Evolutionary conservation across 2,113 vertebrate species (phyloP), one percentile per base, ranked within the genome.

Genomic region (Tachysurus vachellii): DNA sequence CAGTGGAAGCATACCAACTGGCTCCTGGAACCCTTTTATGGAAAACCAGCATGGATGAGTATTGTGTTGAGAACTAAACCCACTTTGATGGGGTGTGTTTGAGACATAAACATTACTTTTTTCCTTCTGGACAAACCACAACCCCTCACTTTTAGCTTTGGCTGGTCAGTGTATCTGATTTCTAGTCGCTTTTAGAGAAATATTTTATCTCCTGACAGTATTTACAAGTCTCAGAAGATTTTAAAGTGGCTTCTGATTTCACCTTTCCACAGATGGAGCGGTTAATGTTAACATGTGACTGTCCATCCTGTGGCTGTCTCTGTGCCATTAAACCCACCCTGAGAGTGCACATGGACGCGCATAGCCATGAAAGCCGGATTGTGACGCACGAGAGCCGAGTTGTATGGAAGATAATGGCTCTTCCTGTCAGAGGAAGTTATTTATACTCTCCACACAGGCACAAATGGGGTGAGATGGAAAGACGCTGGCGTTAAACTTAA

Each of bases 371-470:
- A 68, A 82, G 87, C 50, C 54, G 16, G 84, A 57, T 83, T 50
- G 53, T 47, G 82, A 70, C 56, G 31, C 71, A 86, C 42, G 28
- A 44, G 81, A 76, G 70, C 57, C 13, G 57, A 82, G 26, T 61
- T 80, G 62, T 66, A 12, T 86, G 84, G 80, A 80, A 87, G 89
- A 88, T 88, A 89, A 88, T 75, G 71, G 53, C 83, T 59, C 85
- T 89, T 90, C 89, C 91, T 90, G 87, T 88, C 87, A 84, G 77
- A 88, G 87, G 90, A 85, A 82, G 88, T 85, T 89, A 84, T 88
- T 90, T 90, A 87, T 87, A 89, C 42, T 73, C 53, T 64, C 42
- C 19, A 87, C 76, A 59, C 82, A 14, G 83, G 79, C 42, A 57
- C 50, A 77, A 50, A 54, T 50, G 21, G 84, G 50, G 54, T 26